phyloP scores from a whole-genome alignment of 1,140 invertebrate species.

The Cydia pomonella region DNA sequence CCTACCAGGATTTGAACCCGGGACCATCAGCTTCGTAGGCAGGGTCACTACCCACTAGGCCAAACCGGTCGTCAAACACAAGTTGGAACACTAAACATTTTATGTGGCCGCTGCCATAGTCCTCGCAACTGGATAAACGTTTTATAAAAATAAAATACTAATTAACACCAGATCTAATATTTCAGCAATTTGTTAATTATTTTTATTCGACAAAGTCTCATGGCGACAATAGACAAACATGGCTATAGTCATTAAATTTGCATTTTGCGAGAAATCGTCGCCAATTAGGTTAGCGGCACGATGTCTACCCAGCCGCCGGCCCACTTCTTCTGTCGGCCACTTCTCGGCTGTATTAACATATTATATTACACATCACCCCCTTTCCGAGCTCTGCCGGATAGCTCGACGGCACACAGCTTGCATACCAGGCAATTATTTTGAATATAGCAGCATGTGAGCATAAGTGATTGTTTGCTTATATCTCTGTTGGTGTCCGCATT shows the following conservation, averaged over 20 bases:
- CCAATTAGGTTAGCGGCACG: slow-evolving; percentile 73
- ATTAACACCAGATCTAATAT: background rate
- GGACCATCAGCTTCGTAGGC: too few species aligned
- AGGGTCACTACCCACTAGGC: too few species aligned
- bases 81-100: too few species aligned
- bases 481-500: background rate
- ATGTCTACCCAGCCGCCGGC: slow-evolving; percentile 43
- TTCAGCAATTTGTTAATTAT: background rate
- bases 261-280: slow-evolving; percentile 61
- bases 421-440: slow-evolving; percentile 3
- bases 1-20: too few species aligned
- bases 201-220: slow-evolving; percentile 46
- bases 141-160: background rate
- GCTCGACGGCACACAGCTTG: slow-evolving; percentile 2
- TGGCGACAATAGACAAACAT: slow-evolving; percentile 47
- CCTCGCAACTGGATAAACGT: background rate
- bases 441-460: background rate
- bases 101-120: too few species aligned
- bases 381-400: background rate
- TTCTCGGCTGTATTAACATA: slow-evolving; percentile 50
- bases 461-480: background rate
- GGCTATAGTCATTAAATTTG: slow-evolving; percentile 60
- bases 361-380: slow-evolving; percentile 34
- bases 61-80: too few species aligned
- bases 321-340: slow-evolving; percentile 37